A percentile compares a stretch with the other conserved stretches of the same genome.
Evolutionary conservation across 1,140 invertebrate species (phyloP).

Genomic region (Drosophila sturtevanti): DNA sequence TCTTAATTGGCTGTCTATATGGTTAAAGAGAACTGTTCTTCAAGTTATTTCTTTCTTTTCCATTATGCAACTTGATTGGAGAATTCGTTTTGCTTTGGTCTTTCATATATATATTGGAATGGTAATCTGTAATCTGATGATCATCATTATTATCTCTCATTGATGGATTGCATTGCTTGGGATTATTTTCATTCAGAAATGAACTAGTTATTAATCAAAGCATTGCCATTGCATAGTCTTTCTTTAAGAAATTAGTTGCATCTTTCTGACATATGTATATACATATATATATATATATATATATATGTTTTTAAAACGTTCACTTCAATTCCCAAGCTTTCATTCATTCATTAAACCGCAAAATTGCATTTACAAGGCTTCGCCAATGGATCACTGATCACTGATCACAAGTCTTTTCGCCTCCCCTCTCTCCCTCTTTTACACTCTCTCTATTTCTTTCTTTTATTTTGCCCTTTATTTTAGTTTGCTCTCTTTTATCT

Average conservation of each 20-base stretch:
- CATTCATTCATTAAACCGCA: constrained; percentile 20
- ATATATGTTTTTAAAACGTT: not conserved
- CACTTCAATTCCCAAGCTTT: constrained; percentile 29
- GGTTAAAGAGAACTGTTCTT: not conserved
- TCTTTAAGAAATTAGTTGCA: not conserved
- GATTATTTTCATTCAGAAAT: constrained; percentile 42
- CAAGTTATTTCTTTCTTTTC: not conserved
- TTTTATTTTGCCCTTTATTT: constrained; percentile 9
- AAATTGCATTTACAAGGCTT: constrained; percentile 52
- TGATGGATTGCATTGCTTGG: not conserved
- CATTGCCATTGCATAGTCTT: not conserved
- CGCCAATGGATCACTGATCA: constrained; percentile 11
- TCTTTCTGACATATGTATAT: not conserved
- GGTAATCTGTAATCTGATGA: too few relatives aligned
- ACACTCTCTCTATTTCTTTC: constrained; percentile 7
- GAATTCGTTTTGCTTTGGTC: not conserved
- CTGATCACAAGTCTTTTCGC: not conserved
- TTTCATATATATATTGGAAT: too few relatives aligned
- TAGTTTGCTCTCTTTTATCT: constrained; percentile 26
- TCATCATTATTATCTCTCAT: too few relatives aligned
- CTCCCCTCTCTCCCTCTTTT: not conserved
- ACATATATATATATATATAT: too few relatives aligned
- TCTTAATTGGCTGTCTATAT: not conserved
- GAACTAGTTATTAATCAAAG: constrained; percentile 2
- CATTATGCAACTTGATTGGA: not conserved